phyloP scores from a whole-genome alignment of 2,113 vertebrate genomes.

The Toxostoma redivivum region DNA sequence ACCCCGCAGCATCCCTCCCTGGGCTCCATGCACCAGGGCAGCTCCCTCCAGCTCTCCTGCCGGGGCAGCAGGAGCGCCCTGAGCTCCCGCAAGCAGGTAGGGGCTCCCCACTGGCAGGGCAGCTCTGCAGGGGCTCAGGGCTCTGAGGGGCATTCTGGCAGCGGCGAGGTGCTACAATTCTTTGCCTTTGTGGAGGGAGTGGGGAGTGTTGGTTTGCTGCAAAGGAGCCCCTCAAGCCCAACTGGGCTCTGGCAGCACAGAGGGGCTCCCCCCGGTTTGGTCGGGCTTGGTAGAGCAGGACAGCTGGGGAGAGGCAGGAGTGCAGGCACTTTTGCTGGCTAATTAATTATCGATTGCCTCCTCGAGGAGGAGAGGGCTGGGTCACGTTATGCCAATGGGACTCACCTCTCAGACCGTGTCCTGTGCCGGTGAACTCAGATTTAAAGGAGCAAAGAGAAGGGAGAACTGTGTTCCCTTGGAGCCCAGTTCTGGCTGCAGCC shows the following conservation, averaged over 20 bases:
- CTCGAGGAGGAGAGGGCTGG: background rate
- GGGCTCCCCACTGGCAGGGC: background rate
- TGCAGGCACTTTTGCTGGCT: background rate
- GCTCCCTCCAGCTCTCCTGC: constrained; percentile 51
- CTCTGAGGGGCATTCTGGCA: background rate
- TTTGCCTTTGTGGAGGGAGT: background rate
- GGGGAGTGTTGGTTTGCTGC: background rate
- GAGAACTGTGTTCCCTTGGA: background rate
- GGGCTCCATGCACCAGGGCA: constrained; percentile 70
- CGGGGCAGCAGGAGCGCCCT: constrained; percentile 62
- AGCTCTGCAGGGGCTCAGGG: background rate
- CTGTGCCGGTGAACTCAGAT: background rate
- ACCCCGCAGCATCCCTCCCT: constrained; percentile 29
- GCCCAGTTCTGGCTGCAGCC: background rate
- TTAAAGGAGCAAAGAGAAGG: background rate
- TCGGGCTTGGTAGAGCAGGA: background rate
- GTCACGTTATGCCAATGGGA: background rate
- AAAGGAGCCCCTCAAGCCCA: background rate
- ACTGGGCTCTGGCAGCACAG: background rate
- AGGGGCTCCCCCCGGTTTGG: background rate
- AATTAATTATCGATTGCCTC: background rate
- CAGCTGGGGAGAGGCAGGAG: background rate
- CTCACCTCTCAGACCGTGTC: background rate
- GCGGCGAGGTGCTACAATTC: fast-evolving
- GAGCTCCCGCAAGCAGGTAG: constrained; percentile 82